A percentile compares a stretch with the other conserved stretches of the same genome.
Conservation (phyloP, 1,140 invertebrate genomes). For the Drosophila ercepeae region DNA sequence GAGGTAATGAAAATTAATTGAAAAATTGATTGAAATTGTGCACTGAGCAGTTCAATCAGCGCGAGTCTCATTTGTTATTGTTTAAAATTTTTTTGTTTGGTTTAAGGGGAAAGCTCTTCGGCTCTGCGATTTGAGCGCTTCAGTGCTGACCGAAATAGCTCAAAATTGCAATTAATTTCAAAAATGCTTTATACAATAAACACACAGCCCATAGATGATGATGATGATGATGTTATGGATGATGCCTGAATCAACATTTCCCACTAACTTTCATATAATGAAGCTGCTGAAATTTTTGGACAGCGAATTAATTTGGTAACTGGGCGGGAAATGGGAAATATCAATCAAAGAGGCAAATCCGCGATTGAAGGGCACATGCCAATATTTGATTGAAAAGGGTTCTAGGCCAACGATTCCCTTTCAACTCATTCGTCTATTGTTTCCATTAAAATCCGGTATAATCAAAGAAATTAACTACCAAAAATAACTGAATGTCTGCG, state of each 20-base stretch:
- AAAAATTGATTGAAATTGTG: conserved; percentile 64
- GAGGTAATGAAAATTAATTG: conserved; percentile 71
- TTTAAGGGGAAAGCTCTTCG: background rate
- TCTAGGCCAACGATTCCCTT: background rate
- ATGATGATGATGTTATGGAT: background rate
- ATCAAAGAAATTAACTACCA: background rate
- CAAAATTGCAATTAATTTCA: conserved; percentile 64
- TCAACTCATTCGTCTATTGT: conserved; percentile 10
- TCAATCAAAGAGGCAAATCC: conserved; percentile 37
- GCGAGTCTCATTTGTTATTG: conserved; percentile 43
- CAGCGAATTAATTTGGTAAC: conserved; percentile 26
- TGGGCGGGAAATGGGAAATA: conserved; percentile 17
- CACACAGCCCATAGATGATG: conserved; percentile 15
- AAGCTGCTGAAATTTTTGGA: conserved; percentile 9
- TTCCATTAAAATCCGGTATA: background rate
- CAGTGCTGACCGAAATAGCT: conserved; percentile 53
- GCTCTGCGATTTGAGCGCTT: conserved; percentile 41
- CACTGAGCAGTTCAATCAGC: conserved; percentile 65
- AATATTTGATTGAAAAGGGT: conserved; percentile 3
- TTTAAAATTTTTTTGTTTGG: conserved; percentile 27
- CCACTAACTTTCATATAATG: conserved; percentile 15
- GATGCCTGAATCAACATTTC: background rate
- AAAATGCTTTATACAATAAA: conserved; percentile 63
- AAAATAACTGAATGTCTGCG: background rate
- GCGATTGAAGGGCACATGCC: conserved; percentile 17